A percentile compares a stretch with the other conserved stretches of the same genome.
Conservation (phyloP, 2,888 invertebrate genomes). For the Melieria crassipennis region DNA sequence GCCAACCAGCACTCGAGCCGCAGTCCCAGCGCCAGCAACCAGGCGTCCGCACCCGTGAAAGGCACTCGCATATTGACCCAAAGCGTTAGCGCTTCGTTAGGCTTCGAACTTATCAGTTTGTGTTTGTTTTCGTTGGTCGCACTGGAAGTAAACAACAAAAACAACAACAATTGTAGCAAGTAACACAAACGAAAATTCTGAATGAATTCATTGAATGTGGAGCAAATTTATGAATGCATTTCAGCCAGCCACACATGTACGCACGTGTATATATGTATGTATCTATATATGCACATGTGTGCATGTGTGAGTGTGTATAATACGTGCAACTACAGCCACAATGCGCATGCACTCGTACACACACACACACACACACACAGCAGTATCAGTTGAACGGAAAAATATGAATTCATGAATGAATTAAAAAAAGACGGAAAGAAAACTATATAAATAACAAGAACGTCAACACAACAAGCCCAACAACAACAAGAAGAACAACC, state of each 20-base stretch:
- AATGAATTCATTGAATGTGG: slow-evolving; percentile 43
- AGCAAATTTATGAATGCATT: slow-evolving; percentile 29
- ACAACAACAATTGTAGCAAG: slow-evolving; percentile 1
- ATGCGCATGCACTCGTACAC: neutral
- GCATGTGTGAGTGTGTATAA: slow-evolving; percentile 16
- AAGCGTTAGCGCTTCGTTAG: slow-evolving; percentile 10
- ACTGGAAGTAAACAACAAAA: slow-evolving; percentile 11
- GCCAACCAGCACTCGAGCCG: too few species aligned
- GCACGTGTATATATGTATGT: neutral
- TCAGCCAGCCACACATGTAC: slow-evolving; percentile 1
- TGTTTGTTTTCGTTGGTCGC: slow-evolving; percentile 19
- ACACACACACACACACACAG: slow-evolving; percentile 4
- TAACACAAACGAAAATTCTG: slow-evolving; percentile 30
- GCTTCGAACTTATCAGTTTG: slow-evolving; percentile 28
- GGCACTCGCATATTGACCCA: slow-evolving; percentile 29
- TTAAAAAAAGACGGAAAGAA: slow-evolving; percentile 17
- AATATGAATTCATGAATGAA: slow-evolving; percentile 45
- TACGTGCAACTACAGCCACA: slow-evolving; percentile 26
- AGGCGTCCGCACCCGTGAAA: neutral
- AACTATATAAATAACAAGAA: slow-evolving; percentile 37
- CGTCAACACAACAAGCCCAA: slow-evolving; percentile 36
- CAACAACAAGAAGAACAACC: slow-evolving; percentile 24
- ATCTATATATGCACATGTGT: neutral
- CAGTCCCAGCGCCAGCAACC: neutral
- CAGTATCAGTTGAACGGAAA: slow-evolving; percentile 17